phyloP scores from a whole-genome alignment of 2,113 vertebrate genomes.

The Chaetodon auriga region DNA sequence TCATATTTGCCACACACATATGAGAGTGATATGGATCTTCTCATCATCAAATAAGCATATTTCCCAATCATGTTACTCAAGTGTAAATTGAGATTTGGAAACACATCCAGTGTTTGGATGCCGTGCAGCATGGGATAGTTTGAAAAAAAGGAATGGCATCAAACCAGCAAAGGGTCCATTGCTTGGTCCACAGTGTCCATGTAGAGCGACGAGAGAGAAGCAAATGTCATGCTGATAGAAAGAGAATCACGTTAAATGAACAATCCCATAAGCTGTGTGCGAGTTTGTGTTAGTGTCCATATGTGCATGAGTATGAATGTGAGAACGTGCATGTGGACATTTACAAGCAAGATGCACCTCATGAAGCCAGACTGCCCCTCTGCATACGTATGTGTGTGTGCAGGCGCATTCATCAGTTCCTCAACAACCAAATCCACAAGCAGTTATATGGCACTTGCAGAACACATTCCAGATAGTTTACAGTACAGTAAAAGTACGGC shows the following conservation, averaged over 20 bases:
- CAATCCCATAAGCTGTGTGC: neutral
- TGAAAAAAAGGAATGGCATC: slow-evolving; percentile 44
- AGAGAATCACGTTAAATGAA: slow-evolving; percentile 12
- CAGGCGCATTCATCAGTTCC: slow-evolving; percentile 16
- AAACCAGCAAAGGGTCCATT: slow-evolving; percentile 14
- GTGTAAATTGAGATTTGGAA: slow-evolving; percentile 1
- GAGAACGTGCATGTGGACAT: slow-evolving; percentile 12
- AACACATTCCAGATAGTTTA: slow-evolving; percentile 12
- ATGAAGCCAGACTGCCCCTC: neutral
- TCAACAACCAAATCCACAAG: slow-evolving; percentile 3
- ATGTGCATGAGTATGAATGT: neutral
- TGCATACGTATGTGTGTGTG: slow-evolving; percentile 15
- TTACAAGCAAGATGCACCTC: neutral
- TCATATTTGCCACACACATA: neutral
- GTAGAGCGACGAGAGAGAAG: neutral
- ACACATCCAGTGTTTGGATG: neutral
- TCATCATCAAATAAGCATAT: neutral
- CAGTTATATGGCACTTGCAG: neutral
- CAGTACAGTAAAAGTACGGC: slow-evolving; percentile 11
- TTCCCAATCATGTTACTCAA: neutral
- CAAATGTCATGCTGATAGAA: slow-evolving; percentile 6
- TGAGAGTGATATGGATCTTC: neutral
- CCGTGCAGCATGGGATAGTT: slow-evolving; percentile 5
- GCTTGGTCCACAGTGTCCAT: slow-evolving; percentile 7
- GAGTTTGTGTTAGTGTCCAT: neutral